Evolutionary conservation across 2,113 vertebrate species (phyloP).

Genomic region (Lethenteron reissneri): DNA sequence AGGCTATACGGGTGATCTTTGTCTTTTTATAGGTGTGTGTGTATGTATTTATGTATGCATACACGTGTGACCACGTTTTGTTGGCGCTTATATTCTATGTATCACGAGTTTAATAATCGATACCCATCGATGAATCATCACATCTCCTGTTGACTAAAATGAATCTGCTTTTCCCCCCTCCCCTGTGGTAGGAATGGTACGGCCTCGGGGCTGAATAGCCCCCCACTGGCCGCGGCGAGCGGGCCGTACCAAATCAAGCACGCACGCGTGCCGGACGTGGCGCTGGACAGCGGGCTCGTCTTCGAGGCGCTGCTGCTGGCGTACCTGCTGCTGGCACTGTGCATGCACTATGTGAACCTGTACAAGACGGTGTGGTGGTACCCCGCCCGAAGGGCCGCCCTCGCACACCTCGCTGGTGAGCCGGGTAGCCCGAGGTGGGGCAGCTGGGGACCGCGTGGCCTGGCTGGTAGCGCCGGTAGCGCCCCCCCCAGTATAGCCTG

Average conservation of each 20-base stretch:
- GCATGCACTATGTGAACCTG: constrained; percentile 96
- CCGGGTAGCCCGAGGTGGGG: constrained; percentile 5
- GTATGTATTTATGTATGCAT: background rate
- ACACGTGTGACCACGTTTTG: background rate
- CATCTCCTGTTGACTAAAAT: no score
- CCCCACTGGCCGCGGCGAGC: constrained; percentile 71
- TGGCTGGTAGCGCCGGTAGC: no score
- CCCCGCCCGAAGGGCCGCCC: constrained; percentile 68
- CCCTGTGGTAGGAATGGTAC: constrained; percentile 49
- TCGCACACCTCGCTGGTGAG: constrained; percentile 85
- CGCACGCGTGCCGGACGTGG: constrained; percentile 73
- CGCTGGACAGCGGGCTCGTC: constrained; percentile 61
- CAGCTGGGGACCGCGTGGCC: no score
- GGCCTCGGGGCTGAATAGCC: constrained; percentile 54
- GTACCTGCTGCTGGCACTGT: constrained; percentile 75
- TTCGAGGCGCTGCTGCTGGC: constrained; percentile 93
- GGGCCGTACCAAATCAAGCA: constrained; percentile 88
- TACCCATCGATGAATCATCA: no score
- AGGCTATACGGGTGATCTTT: background rate
- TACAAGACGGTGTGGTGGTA: constrained; percentile 99
- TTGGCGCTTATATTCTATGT: background rate
- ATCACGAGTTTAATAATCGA: background rate
- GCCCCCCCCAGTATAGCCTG: no score
- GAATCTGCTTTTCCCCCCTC: no score
- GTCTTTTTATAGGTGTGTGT: background rate